phyloP scores from a whole-genome alignment of 2,797 vertebrate genomes.

The Cyprinella venusta region DNA sequence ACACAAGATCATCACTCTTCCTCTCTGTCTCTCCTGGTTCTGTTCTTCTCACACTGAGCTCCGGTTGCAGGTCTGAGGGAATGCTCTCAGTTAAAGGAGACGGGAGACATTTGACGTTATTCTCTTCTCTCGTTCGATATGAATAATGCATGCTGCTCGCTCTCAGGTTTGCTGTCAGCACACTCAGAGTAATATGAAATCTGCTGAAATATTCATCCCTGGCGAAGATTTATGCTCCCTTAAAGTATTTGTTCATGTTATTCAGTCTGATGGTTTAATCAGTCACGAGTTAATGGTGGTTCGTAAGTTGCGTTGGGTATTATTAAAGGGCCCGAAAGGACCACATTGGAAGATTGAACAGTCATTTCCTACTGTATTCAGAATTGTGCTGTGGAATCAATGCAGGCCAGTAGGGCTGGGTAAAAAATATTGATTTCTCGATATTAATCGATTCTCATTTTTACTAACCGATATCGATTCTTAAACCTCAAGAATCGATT shows the following conservation, averaged over 20 bases:
- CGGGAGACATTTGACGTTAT: slow-evolving; percentile 41
- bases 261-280: slow-evolving; percentile 39
- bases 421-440: no score
- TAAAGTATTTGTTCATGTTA: slow-evolving; percentile 19
- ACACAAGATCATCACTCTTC: slow-evolving; percentile 10
- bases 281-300: not conserved
- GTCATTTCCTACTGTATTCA: not conserved
- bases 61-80: slow-evolving; percentile 11
- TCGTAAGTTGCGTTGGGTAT: not conserved
- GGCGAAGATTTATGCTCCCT: slow-evolving; percentile 21
- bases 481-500: no score
- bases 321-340: slow-evolving; percentile 11
- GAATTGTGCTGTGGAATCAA: not conserved
- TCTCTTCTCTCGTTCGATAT: slow-evolving; percentile 30
- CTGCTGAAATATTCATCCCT: slow-evolving; percentile 58
- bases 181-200: slow-evolving; percentile 46
- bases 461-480: no score
- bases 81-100: slow-evolving; percentile 20
- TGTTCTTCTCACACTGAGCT: not conserved
- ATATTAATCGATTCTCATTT: no score
- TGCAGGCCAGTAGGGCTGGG: not conserved
- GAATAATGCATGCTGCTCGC: slow-evolving; percentile 48
- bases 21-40: slow-evolving; percentile 54
- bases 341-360: not conserved
- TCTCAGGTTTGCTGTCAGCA: slow-evolving; percentile 37